Conservation (phyloP, 2,113 vertebrate species). For the Chlorocebus sabaeus region DNA sequence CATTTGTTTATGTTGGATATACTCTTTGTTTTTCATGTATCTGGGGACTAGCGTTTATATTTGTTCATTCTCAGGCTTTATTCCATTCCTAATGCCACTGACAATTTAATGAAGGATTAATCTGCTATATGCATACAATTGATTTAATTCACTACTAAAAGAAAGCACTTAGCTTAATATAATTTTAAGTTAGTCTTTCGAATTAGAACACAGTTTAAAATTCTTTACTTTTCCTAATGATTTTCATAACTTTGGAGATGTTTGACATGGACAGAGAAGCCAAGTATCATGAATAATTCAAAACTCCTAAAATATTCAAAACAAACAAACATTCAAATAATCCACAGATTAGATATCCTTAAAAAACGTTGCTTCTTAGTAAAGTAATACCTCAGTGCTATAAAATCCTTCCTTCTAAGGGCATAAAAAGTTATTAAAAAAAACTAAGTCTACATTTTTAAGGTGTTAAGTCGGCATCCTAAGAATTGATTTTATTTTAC, state of each 20-base stretch:
- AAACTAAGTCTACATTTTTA: conserved; percentile 35
- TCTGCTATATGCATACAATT: not conserved
- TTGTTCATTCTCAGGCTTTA: conserved; percentile 1
- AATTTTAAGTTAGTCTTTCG: not conserved
- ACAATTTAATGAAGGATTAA: not conserved
- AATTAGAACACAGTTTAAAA: not conserved
- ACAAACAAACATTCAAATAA: not conserved
- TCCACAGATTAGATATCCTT: not conserved
- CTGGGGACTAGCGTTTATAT: not conserved
- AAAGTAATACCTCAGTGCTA: conserved; percentile 12
- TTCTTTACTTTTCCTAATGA: not conserved
- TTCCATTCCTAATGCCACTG: not conserved
- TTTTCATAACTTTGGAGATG: not conserved
- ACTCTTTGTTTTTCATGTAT: not conserved
- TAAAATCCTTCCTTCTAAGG: conserved; percentile 45
- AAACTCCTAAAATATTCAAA: conserved; percentile 14
- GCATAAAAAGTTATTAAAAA: conserved; percentile 59
- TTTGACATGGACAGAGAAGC: not conserved
- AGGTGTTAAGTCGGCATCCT: conserved; percentile 59
- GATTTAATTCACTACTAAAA: conserved; percentile 8
- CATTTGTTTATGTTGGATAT: not conserved
- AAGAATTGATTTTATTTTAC: conserved; percentile 63
- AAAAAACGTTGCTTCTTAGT: conserved; percentile 32
- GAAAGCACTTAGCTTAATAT: not conserved
- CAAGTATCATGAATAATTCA: not conserved